These are phyloP conservation scores for Bugulina stolonifera DNA, from an alignment of 2,888 invertebrate species.

Conservation along the genomic window DNA sequence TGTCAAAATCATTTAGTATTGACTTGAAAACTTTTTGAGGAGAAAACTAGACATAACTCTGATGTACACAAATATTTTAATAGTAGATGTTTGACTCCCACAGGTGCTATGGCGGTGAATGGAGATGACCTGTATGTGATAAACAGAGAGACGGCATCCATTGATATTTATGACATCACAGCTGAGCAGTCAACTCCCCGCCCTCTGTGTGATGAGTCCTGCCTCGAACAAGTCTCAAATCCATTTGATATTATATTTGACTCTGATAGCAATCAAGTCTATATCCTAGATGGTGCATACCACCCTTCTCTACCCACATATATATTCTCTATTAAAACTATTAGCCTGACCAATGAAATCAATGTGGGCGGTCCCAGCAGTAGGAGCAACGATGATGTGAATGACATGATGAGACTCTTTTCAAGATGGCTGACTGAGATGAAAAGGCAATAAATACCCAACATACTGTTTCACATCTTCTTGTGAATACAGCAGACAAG, in stretches of 20 bases:
- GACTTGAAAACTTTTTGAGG: no score
- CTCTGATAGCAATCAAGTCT: background rate
- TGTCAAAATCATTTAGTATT: no score
- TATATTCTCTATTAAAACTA: conserved; percentile 22
- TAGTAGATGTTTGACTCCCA: no score
- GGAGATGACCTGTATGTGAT: conserved; percentile 2
- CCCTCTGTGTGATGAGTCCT: background rate
- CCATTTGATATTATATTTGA: conserved; percentile 13
- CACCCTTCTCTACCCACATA: conserved; percentile 16
- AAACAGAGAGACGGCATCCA: background rate
- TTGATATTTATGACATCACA: conserved; percentile 16
- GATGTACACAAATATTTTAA: no score
- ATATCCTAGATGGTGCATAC: conserved; percentile 2
- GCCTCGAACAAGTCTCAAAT: background rate
- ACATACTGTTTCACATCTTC: no score
- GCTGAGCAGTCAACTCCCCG: background rate
- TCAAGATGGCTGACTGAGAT: background rate
- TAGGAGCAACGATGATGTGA: background rate
- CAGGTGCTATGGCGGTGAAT: conserved; percentile 19
- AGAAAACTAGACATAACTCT: no score
- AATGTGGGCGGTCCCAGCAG: background rate
- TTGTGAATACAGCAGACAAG: no score
- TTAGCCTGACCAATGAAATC: background rate
- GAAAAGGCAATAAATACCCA: no score
- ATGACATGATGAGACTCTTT: background rate